Percentiles rank a stretch among this genome's conserved stretches.
Conservation (phyloP, 2,888 invertebrate genomes). For the Mesorhabditis spiculigera region DNA sequence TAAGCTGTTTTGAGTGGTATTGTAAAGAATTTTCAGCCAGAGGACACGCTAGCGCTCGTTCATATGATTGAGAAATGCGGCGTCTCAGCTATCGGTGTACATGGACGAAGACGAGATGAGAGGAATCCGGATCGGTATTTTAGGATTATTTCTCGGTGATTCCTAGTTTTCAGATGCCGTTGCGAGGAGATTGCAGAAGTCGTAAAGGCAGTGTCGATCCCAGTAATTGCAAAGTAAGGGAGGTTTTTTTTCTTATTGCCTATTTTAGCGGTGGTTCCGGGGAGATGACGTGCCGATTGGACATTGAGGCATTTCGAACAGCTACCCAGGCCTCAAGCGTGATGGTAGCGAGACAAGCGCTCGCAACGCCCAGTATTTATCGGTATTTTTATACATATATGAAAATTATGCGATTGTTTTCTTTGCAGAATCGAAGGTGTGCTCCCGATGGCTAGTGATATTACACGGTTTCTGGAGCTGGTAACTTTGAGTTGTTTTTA, state of each 20-base stretch:
- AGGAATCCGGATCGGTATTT: slow-evolving; percentile 58
- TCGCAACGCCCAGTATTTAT: slow-evolving; percentile 87
- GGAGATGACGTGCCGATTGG: slow-evolving; percentile 73
- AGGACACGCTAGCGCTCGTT: slow-evolving; percentile 77
- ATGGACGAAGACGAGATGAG: slow-evolving; percentile 70
- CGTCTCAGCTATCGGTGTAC: slow-evolving; percentile 87
- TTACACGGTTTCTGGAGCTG: slow-evolving; percentile 65
- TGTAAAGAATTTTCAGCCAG: slow-evolving; percentile 60
- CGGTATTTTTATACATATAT: too few relatives aligned
- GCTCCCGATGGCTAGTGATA: slow-evolving; percentile 77
- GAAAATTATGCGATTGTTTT: background rate
- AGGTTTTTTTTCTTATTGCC: slow-evolving; percentile 57
- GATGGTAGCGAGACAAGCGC: slow-evolving; percentile 89
- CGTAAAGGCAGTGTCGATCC: slow-evolving; percentile 73
- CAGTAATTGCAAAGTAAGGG: slow-evolving; percentile 86
- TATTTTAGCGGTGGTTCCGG: slow-evolving; percentile 83
- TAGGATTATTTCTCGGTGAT: background rate
- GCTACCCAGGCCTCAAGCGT: slow-evolving; percentile 70
- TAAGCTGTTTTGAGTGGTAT: slow-evolving; percentile 42
- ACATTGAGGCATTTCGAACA: slow-evolving; percentile 76
- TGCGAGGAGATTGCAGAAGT: slow-evolving; percentile 73
- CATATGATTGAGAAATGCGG: slow-evolving; percentile 78
- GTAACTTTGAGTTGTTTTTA: slow-evolving; percentile 50
- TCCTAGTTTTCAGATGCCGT: slow-evolving; percentile 15
- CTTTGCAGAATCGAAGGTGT: slow-evolving; percentile 65